These are phyloP conservation scores for Lanius ludovicianus DNA, from an alignment of 2,113 vertebrate species.

Conservation along the genomic window DNA sequence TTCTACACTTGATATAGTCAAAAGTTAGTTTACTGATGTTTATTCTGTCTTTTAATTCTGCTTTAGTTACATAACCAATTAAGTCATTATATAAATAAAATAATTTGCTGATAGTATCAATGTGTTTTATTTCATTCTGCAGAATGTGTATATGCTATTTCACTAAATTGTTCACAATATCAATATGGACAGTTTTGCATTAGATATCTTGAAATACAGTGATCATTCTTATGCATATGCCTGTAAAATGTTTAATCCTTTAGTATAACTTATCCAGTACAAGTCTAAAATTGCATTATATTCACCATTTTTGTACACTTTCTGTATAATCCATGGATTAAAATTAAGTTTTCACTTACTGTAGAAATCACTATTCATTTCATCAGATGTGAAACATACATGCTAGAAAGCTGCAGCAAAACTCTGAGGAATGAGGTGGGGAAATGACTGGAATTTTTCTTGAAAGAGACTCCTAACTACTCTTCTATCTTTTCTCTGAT, in stretches of 20 bases:
- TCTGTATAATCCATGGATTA: neutral
- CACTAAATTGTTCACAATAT: neutral
- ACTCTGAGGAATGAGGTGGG: neutral
- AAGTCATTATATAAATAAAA: neutral
- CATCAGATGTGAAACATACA: neutral
- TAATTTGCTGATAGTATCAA: neutral
- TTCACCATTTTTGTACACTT: neutral
- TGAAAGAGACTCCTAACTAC: neutral
- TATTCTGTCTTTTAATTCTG: neutral
- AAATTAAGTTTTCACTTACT: neutral
- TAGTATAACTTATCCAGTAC: neutral
- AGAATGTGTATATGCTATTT: neutral
- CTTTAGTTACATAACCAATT: neutral
- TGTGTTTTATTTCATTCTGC: neutral
- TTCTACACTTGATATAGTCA: neutral
- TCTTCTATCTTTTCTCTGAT: neutral
- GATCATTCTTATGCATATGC: neutral
- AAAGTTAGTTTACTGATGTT: neutral
- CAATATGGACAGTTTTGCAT: neutral
- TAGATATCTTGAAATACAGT: neutral
- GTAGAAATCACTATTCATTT: neutral
- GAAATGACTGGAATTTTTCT: neutral
- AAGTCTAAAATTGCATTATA: neutral
- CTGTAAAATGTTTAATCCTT: neutral
- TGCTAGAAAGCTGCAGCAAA: neutral